Base-by-base conservation (phyloP, 2,797 vertebrate species). In the Diplodus puntazzo region DNA sequence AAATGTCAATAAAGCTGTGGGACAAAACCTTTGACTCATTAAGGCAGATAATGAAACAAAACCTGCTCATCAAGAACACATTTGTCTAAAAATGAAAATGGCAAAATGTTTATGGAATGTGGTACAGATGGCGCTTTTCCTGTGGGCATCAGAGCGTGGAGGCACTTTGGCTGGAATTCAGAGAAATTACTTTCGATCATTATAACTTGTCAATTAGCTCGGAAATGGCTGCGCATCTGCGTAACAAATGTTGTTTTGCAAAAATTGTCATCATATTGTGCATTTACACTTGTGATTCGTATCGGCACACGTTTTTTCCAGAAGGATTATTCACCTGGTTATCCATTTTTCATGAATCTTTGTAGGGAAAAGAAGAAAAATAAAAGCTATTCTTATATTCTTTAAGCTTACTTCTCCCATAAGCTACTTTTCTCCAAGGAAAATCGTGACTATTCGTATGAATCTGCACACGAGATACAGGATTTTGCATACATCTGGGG, bases 121-220 rank as follows among this genome's bases (percentile, higher is more conserved):
- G 9, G 74, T 79, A 70, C 91, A 93, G 90, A 94, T 93, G 91
- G 91, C 48, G 71, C 80, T 73, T 70, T 68, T 91, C 87, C 92
- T 90, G 77, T 87, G 86, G 81, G 89, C 87, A 89, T 75, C 80
- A 7, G 81, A 85, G 86, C 80, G 46, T 71, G 74, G 72, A 87
- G 73, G 85, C 72, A 80, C 81, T 90, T 84, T 91, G 84, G 87
- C 87, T 77, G 49, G 39, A 79, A 77, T 80, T 89, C 83, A 89
- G 85, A 70, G 73, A 90, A 86, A 90, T 86, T 83, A 75, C 73
- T 89, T 87, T 87, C 74, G 69, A 52, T 85, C 73, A 75, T 76
- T 86, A 75, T 71, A 88, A 76, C 71, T 84, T 85, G 76, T 87
- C 84, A 85, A 85, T 91, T 87, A 87, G 76, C 71, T 73, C 8